Percentiles rank a stretch among this genome's conserved stretches.
phyloP scores from a whole-genome alignment of 2,888 invertebrate genomes.

The Acronicta psi region DNA sequence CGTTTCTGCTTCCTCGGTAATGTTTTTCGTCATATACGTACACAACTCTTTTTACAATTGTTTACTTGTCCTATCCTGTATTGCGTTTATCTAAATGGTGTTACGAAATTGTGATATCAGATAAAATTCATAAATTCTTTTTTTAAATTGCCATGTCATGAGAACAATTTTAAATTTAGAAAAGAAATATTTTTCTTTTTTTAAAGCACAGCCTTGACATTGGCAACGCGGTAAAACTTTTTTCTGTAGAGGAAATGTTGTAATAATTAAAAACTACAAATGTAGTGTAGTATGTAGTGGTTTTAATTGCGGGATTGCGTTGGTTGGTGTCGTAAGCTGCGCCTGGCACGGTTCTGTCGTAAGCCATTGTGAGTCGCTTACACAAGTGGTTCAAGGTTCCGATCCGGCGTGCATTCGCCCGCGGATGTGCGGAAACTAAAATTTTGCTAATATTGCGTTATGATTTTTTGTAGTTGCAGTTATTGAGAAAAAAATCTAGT shows the following conservation, averaged over 20 bases:
- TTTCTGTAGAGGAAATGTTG: constrained; percentile 32
- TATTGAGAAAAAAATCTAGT: no score
- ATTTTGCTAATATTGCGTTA: constrained; percentile 55
- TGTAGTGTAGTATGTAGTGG: constrained; percentile 50
- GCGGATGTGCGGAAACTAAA: constrained; percentile 85
- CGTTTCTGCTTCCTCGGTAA: constrained; percentile 69
- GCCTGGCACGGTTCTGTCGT: constrained; percentile 83
- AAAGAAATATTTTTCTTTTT: constrained; percentile 1
- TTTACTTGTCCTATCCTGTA: constrained; percentile 55
- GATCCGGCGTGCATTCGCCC: constrained; percentile 83
- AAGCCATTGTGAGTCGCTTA: constrained; percentile 85
- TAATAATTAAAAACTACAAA: constrained; percentile 42
- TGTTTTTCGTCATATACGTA: constrained; percentile 61
- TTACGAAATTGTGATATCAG: constrained; percentile 38
- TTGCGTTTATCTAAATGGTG: constrained; percentile 53
- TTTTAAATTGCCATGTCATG: constrained; percentile 16
- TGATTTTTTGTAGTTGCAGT: constrained; percentile 26
- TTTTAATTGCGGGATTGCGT: constrained; percentile 75
- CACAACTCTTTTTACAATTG: constrained; percentile 52
- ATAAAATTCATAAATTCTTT: constrained; percentile 27
- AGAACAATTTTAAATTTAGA: neutral
- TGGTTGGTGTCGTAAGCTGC: constrained; percentile 78
- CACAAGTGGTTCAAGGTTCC: constrained; percentile 88
- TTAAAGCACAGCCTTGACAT: neutral
- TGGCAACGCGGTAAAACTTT: neutral